phyloP scores from a whole-genome alignment of 2,888 invertebrate species.

The Latrodectus hesperus region DNA sequence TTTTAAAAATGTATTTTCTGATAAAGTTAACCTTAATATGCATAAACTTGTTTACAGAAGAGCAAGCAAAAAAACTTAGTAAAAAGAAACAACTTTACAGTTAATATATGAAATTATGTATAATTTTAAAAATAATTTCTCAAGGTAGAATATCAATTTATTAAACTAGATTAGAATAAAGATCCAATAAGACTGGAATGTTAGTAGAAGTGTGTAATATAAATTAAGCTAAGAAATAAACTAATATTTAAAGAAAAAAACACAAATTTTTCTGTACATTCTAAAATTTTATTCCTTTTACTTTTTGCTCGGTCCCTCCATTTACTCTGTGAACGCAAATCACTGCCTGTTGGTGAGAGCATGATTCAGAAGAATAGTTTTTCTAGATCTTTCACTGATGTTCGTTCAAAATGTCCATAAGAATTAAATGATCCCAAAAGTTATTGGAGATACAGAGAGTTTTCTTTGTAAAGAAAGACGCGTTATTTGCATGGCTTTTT shows the following conservation, averaged over 20 bases:
- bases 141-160: neutral
- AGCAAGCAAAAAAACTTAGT: too few species aligned
- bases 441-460: conserved; percentile 32
- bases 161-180: neutral
- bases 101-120: too few species aligned
- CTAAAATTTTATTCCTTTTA: neutral
- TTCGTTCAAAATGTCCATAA: conserved; percentile 31
- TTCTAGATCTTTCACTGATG: conserved; percentile 28
- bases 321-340: conserved; percentile 10
- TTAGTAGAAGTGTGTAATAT: neutral
- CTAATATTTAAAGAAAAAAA: neutral
- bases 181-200: neutral
- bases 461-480: conserved; percentile 38
- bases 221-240: neutral
- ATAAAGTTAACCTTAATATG: too few species aligned
- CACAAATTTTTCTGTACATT: neutral
- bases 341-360: conserved; percentile 3
- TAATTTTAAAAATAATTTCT: too few species aligned
- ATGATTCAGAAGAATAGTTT: conserved; percentile 19
- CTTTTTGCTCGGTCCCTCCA: neutral
- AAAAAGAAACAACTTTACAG: too few species aligned
- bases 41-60: too few species aligned
- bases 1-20: too few species aligned
- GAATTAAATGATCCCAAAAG: conserved; percentile 53
- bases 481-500: conserved; percentile 12